Evolutionary conservation across 2,113 vertebrate genomes (phyloP).

Genomic region (Corydoras sp.): DNA sequence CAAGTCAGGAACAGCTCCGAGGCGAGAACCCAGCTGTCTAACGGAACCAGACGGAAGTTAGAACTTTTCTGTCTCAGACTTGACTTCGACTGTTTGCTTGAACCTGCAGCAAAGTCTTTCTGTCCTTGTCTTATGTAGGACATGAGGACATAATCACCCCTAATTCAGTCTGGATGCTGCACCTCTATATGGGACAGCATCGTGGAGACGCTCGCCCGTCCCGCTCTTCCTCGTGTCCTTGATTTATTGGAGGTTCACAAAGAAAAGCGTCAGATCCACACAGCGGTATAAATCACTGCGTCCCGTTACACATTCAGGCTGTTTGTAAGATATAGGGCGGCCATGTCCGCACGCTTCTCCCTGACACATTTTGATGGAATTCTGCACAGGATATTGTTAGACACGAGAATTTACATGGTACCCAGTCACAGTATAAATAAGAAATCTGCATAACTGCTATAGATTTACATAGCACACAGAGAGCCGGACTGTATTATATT

Average conservation of each 20-base stretch:
- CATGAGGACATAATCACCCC: constrained; percentile 24
- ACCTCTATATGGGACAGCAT: constrained; percentile 40
- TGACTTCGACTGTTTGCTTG: neutral
- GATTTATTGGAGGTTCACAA: constrained; percentile 38
- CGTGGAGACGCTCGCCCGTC: neutral
- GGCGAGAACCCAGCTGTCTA: too few relatives aligned
- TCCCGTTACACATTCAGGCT: constrained; percentile 23
- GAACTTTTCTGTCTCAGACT: neutral
- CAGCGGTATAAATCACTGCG: constrained; percentile 40
- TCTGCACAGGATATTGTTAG: too few relatives aligned
- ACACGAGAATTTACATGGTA: too few relatives aligned
- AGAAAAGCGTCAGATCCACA: constrained; percentile 42
- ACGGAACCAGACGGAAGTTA: too few relatives aligned
- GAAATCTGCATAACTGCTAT: too few relatives aligned
- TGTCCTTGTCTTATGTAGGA: constrained; percentile 20
- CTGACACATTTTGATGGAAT: neutral
- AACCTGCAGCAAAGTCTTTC: constrained; percentile 9
- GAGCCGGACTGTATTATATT: too few relatives aligned
- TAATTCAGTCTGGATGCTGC: constrained; percentile 22
- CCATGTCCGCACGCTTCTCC: neutral
- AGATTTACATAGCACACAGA: too few relatives aligned
- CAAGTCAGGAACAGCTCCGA: neutral
- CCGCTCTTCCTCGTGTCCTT: constrained; percentile 29
- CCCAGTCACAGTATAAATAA: too few relatives aligned
- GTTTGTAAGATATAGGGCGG: constrained; percentile 38